Base-by-base conservation (phyloP, 2,888 invertebrate genomes). In the Calephelis perditalis region DNA sequence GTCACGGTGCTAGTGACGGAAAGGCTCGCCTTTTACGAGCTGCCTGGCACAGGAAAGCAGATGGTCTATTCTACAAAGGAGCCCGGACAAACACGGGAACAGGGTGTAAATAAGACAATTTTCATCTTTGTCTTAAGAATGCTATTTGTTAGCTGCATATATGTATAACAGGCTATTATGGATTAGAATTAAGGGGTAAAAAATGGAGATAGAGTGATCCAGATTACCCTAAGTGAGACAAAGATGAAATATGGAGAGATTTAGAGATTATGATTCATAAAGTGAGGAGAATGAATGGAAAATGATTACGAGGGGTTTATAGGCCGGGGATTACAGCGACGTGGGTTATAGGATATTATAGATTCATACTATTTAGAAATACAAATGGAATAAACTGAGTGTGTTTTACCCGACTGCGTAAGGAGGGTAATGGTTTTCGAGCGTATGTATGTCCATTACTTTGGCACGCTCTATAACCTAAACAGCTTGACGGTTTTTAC, bases 241-340 rank as follows among this genome's bases (percentile, higher is more conserved):
- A 76, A 78, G 90, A 86, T 70, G 70, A 70, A 70, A 64, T 67
- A 79, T 72, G 64, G 70, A 68, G 81, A 89, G 90, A 91, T 91
- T 89, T 86, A 84, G 81, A 85, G 91, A 91, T 91, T 91, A 90
- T 84, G 87, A 91, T 87, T 88, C 86, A 90, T 89, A 87, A 86
- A 86, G 85, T 84, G 81, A 76, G 80, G 78, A 80, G 87, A 86
- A 81, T 91, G 86, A 89, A 90, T 90, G 82, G 83, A 79, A 84
- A 88, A 90, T 89, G 86, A 87, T 89, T 85, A 82, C 77, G 78
- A 75, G 81, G 86, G 57, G 86, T 87, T 87, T 89, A 84, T 82
- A 77, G 78, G 75, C 81, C 85, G 57, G 86, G 87, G 75, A 78
- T 79, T 78, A 84, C 79, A 76, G 76, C 69, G 64, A 8, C 68